phyloP scores from a whole-genome alignment of 2,888 invertebrate species.

The Dryobota labecula region DNA sequence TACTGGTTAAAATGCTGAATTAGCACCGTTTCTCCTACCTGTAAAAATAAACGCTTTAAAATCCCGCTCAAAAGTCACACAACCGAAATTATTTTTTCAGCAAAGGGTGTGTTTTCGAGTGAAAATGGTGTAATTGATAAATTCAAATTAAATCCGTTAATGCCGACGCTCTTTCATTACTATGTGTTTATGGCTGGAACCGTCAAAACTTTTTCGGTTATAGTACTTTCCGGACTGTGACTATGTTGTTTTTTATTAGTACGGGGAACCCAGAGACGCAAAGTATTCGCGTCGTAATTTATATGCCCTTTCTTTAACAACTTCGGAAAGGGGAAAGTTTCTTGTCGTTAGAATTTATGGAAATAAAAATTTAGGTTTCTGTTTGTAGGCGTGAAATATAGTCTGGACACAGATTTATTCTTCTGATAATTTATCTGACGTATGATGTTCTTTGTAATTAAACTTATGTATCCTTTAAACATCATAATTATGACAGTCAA shows the following conservation, averaged over 20 bases:
- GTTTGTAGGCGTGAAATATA: conserved; percentile 62
- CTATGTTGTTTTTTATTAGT: conserved; percentile 80
- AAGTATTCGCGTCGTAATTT: conserved; percentile 76
- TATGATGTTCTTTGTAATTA: not conserved
- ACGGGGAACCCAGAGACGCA: conserved; percentile 66
- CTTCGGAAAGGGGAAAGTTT: conserved; percentile 74
- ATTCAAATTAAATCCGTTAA: conserved; percentile 47
- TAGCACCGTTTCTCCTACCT: conserved; percentile 53
- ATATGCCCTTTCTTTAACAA: conserved; percentile 75
- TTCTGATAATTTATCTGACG: conserved; percentile 25
- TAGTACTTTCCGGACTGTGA: conserved; percentile 71
- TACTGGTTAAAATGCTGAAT: conserved; percentile 68
- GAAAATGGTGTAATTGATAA: conserved; percentile 36
- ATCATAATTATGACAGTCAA: not conserved
- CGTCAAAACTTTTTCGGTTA: conserved; percentile 60
- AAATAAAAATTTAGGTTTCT: conserved; percentile 70
- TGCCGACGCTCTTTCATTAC: conserved; percentile 43
- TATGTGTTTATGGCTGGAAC: conserved; percentile 53
- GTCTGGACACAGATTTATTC: conserved; percentile 45
- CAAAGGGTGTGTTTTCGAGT: not conserved
- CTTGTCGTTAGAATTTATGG: conserved; percentile 74
- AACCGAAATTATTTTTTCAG: conserved; percentile 11
- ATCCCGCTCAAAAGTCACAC: conserved; percentile 16
- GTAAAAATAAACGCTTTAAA: conserved; percentile 33
- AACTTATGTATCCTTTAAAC: not conserved